Conservation (phyloP, 2,888 invertebrate genomes). For the Corbicula japonica region DNA sequence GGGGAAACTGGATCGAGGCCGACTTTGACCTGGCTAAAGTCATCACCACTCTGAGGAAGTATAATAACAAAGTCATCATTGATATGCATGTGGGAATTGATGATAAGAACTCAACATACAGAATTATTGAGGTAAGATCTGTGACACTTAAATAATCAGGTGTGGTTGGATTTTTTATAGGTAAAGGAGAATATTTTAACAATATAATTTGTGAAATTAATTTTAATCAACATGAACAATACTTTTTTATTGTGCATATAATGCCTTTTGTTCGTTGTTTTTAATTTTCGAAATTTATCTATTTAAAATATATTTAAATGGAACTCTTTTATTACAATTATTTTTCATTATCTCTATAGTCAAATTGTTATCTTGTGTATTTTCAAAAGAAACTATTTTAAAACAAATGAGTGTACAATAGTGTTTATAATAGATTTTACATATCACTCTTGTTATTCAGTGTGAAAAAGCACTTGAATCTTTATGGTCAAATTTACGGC, state of each 20-base stretch:
- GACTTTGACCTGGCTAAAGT: constrained; percentile 84
- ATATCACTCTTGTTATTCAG: no score
- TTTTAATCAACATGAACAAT: neutral
- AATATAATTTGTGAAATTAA: neutral
- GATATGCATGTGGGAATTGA: constrained; percentile 91
- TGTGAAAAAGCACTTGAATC: no score
- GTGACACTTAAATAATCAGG: neutral
- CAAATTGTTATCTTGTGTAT: no score
- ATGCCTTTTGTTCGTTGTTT: neutral
- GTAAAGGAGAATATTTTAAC: neutral
- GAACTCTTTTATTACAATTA: no score
- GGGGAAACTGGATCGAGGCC: constrained; percentile 89
- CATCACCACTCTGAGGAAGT: constrained; percentile 89
- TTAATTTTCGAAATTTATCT: no score
- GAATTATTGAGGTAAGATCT: constrained; percentile 93
- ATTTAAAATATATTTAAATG: no score
- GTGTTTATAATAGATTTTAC: no score
- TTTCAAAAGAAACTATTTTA: no score
- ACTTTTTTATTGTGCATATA: neutral
- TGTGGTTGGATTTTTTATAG: neutral
- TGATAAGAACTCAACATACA: constrained; percentile 95
- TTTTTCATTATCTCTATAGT: no score
- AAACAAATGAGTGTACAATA: no score
- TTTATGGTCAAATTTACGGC: no score
- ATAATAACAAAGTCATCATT: constrained; percentile 89